Conservation (phyloP, 2,113 vertebrate genomes). For the Tachuris rubrigastra region DNA sequence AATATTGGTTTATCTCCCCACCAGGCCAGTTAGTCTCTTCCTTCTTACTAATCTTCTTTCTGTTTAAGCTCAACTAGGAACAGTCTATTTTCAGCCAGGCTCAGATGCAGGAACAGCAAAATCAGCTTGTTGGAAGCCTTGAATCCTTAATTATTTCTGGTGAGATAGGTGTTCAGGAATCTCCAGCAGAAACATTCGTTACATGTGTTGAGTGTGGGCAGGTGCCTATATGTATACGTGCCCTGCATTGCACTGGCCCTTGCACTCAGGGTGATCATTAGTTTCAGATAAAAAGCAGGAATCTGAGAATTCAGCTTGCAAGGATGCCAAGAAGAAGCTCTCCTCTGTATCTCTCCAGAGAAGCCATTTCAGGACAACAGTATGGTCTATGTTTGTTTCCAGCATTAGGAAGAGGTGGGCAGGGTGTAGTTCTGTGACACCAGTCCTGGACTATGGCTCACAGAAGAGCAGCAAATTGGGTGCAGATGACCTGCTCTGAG, state of each 20-base stretch:
- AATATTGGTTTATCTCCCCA: not conserved
- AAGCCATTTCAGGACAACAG: not conserved
- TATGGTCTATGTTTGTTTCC: not conserved
- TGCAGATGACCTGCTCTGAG: not conserved
- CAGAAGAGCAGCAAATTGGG: not conserved
- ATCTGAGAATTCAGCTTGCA: not conserved
- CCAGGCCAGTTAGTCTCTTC: not conserved
- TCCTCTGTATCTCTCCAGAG: not conserved
- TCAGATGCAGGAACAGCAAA: not conserved
- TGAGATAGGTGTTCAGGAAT: not conserved
- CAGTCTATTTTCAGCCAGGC: not conserved
- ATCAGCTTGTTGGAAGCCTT: not conserved
- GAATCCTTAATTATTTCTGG: not conserved
- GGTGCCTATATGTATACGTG: accelerated
- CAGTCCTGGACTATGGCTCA: not conserved
- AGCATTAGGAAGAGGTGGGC: not conserved
- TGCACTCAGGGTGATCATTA: not conserved
- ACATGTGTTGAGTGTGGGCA: too few relatives aligned
- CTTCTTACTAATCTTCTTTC: not conserved
- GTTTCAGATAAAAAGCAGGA: not conserved
- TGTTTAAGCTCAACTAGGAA: not conserved
- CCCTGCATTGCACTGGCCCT: not conserved
- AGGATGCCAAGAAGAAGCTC: not conserved
- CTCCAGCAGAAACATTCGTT: not conserved
- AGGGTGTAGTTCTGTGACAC: not conserved